Base-by-base conservation (phyloP, 1,140 invertebrate species). In the Procambarus clarkii region DNA sequence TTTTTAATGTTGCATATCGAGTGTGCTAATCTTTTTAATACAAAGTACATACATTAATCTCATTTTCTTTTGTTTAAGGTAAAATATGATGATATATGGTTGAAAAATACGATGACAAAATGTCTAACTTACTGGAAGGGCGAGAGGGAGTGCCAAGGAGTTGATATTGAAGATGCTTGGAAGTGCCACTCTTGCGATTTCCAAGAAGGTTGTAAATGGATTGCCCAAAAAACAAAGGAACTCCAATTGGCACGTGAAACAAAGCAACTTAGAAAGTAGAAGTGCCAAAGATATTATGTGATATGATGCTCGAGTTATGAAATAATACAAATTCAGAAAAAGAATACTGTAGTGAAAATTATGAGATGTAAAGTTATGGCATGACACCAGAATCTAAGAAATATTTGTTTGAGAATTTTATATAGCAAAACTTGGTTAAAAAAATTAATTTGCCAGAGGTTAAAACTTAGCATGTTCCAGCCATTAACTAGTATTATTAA, bases 121-220 rank as follows among this genome's bases (percentile, higher is more conserved):
- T 81, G 78, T 44, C 78, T 89, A 8, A 18, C n/a, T 5, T 89
- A 81, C 78, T 89, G 87, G 87, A 74, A n/a, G 11, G 87, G 87
- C 9, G 46, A 69, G 50, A 50, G 87, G 58, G 46, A 71, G 18
- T 82, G 78, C 58, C 78, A 69, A 46, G 87, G 87, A 11, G 87
- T 89, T 60, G 77, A 89, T 24, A 64, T 89, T 48, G 87, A 89
- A 64, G 87, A 89, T 46, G 87, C 87, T 2, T 74, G 81, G 60
- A 89, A 89, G 44, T 89, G 87, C 45, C 81, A 81, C 58, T 81
- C 78, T 2, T 89, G 87, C 54, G 50, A 89, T 24, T 89, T 34
- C 74, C 87, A 89, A 24, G 77, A 60, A 8, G 18, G 69, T 69
- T 89, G 87, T 74, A 71, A 50, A 34, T 89, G 87, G 87, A 46